Percentiles rank a stretch among this genome's conserved stretches.
Evolutionary conservation across 1,140 invertebrate genomes (phyloP).

Genomic region (Hycleus cichorii): DNA sequence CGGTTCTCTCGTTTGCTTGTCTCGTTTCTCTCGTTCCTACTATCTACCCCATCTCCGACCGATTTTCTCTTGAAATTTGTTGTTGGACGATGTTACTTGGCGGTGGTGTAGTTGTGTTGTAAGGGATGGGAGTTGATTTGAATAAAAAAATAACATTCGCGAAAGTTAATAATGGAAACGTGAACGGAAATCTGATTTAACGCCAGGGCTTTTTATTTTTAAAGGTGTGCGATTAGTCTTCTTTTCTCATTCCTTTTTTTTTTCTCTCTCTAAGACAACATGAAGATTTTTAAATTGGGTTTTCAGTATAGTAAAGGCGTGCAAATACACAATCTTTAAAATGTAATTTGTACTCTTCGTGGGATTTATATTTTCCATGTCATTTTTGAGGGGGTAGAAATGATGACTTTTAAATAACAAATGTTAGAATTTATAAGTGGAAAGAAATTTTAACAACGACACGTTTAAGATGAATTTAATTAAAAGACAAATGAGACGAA

Average conservation of each 20-base stretch:
- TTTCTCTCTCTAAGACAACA: constrained; percentile 5
- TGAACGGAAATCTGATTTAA: constrained; percentile 40
- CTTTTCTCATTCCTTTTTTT: background rate
- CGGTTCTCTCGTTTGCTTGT: constrained; percentile 3
- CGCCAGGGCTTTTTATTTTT: constrained; percentile 33
- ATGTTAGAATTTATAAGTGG: too few relatives aligned
- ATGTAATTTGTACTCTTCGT: constrained; percentile 25
- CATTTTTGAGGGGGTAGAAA: too few relatives aligned
- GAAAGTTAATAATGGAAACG: constrained; percentile 42
- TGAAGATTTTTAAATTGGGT: constrained; percentile 38
- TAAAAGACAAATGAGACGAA: constrained; percentile 9
- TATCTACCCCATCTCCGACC: background rate
- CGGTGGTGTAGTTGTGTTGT: background rate
- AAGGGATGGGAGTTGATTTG: constrained; percentile 33
- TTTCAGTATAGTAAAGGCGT: constrained; percentile 28
- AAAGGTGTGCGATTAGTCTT: constrained; percentile 39
- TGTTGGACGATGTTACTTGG: background rate
- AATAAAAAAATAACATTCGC: constrained; percentile 40
- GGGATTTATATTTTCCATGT: too few relatives aligned
- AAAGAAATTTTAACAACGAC: constrained; percentile 1
- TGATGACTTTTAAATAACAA: too few relatives aligned
- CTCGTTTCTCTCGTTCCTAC: constrained; percentile 21
- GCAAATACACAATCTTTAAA: constrained; percentile 22
- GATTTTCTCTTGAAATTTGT: background rate
- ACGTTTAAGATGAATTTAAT: constrained; percentile 4